These are phyloP conservation scores for Eugnorisma glareosa DNA, from an alignment of 2,888 invertebrate genomes.

Conservation along the genomic window DNA sequence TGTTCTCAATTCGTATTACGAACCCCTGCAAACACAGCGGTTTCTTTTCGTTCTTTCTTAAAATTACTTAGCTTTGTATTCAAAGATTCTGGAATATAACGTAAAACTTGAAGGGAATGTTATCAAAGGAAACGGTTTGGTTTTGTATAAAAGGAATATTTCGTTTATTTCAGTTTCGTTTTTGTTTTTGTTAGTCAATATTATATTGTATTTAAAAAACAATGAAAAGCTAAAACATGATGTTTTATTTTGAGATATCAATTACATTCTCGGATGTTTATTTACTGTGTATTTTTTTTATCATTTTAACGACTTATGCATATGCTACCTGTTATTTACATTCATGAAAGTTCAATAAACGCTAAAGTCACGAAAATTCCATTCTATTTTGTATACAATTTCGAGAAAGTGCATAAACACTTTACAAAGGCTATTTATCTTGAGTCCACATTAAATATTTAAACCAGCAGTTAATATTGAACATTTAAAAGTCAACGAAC, in stretches of 20 bases:
- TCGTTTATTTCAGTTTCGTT: conserved; percentile 54
- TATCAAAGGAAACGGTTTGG: conserved; percentile 61
- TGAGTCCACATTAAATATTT: conserved; percentile 48
- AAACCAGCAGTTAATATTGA: conserved; percentile 44
- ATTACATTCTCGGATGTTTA: neutral
- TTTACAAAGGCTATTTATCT: conserved; percentile 38
- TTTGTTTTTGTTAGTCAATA: conserved; percentile 50
- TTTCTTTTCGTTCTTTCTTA: conserved; percentile 56
- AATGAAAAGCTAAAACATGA: conserved; percentile 16
- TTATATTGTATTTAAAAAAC: conserved; percentile 41
- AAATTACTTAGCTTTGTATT: conserved; percentile 64
- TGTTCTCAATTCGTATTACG: conserved; percentile 51
- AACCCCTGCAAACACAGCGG: conserved; percentile 52
- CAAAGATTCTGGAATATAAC: conserved; percentile 57
- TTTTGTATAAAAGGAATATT: conserved; percentile 56
- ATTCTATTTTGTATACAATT: conserved; percentile 20
- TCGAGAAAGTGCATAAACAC: conserved; percentile 41
- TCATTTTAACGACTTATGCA: neutral
- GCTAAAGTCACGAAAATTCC: conserved; percentile 15
- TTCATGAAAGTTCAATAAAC: conserved; percentile 7
- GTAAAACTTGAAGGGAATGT: conserved; percentile 57
- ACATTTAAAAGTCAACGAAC: conserved; percentile 57
- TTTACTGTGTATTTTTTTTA: neutral
- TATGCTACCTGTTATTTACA: neutral
- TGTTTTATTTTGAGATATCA: neutral